A percentile compares a stretch with the other conserved stretches of the same genome.
These are phyloP conservation scores for Cavia aperea DNA, from an alignment of 2,113 vertebrate genomes.

Conservation along the genomic window DNA sequence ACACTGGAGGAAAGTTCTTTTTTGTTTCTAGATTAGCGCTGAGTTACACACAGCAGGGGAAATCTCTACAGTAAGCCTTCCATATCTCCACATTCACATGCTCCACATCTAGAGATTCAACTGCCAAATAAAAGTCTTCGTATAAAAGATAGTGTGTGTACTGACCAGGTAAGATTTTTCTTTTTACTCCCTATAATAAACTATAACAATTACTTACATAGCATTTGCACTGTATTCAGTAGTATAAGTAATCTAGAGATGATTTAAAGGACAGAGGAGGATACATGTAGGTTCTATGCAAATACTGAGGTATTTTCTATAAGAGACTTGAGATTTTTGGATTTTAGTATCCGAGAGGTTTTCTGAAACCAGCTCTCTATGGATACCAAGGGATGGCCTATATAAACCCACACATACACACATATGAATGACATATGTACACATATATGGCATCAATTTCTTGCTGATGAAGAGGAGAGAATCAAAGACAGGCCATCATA, in stretches of 20 bases:
- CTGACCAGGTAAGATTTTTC: too few species aligned
- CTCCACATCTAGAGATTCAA: background rate
- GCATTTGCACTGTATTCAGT: too few species aligned
- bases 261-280: background rate
- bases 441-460: background rate
- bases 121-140: background rate
- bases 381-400: background rate
- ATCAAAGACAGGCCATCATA: background rate
- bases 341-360: background rate
- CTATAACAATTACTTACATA: too few species aligned
- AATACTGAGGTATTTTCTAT: background rate
- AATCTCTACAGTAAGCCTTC: too few species aligned
- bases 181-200: too few species aligned
- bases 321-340: background rate
- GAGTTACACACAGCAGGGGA: background rate
- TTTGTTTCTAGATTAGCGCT: background rate
- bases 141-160: too few species aligned
- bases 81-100: background rate
- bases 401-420: background rate
- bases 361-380: background rate
- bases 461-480: background rate
- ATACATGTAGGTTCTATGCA: background rate
- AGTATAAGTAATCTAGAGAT: too few species aligned
- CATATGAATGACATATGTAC: background rate
- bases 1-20: background rate